Conservation (phyloP, 2,797 vertebrate genomes). For the Sylvia borin region DNA sequence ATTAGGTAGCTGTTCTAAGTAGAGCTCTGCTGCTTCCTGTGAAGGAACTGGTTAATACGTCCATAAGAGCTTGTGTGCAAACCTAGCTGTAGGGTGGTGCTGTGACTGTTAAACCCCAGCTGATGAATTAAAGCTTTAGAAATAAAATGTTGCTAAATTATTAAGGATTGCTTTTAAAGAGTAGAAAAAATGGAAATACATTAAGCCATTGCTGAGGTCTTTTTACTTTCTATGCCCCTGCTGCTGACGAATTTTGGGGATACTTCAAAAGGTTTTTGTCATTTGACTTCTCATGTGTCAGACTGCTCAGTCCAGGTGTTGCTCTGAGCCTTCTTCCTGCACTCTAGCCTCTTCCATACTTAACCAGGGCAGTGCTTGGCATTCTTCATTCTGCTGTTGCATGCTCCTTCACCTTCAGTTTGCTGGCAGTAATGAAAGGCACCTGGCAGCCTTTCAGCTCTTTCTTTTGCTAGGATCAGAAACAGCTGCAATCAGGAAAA, state of each 20-base stretch:
- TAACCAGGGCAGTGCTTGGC: neutral
- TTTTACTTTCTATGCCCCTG: neutral
- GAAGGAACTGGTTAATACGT: neutral
- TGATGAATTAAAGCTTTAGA: slow-evolving; percentile 5
- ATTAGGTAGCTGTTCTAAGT: slow-evolving; percentile 14
- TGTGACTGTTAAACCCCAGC: neutral
- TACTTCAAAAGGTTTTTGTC: neutral
- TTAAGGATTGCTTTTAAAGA: slow-evolving; percentile 7
- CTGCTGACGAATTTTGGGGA: neutral
- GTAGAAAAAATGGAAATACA: neutral
- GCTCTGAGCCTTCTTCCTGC: neutral
- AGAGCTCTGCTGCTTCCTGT: neutral
- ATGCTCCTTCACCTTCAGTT: neutral
- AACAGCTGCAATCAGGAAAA: neutral
- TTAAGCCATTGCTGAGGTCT: neutral
- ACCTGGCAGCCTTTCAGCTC: neutral
- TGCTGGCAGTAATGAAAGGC: neutral
- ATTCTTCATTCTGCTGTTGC: neutral
- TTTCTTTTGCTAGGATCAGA: neutral
- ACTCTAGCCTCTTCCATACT: neutral
- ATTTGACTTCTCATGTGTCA: neutral
- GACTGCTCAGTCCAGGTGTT: neutral
- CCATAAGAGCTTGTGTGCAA: neutral
- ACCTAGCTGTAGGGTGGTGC: neutral
- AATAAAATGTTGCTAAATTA: neutral